phyloP scores from a whole-genome alignment of 2,888 invertebrate species.

The Lepidocyrtinus sp. region DNA sequence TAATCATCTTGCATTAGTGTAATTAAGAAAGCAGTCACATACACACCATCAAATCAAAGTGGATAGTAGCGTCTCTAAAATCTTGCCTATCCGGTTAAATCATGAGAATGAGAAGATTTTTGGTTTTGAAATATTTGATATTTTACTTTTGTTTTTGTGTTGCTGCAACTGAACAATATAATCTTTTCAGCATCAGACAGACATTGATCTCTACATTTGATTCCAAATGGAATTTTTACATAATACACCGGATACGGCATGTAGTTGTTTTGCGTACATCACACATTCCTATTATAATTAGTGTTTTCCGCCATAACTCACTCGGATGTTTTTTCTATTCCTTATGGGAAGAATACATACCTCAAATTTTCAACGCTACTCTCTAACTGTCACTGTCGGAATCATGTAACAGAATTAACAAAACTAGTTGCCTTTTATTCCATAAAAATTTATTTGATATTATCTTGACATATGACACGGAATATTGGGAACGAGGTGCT shows the following conservation, averaged over 20 bases:
- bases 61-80: too few relatives aligned
- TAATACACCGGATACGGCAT: conserved; percentile 44
- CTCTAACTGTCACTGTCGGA: conserved; percentile 39
- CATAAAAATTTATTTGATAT: conserved; percentile 4
- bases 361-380: conserved; percentile 19
- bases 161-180: conserved; percentile 20
- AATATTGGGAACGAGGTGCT: not conserved
- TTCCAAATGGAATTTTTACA: conserved; percentile 21
- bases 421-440: conserved; percentile 32
- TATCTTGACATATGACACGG: conserved; percentile 28
- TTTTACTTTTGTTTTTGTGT: not conserved
- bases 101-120: conserved; percentile 16
- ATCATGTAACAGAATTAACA: conserved; percentile 26
- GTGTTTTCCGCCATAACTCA: not conserved
- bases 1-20: not conserved
- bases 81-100: conserved; percentile 42
- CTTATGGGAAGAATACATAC: conserved; percentile 30
- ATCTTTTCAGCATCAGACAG: conserved; percentile 1
- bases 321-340: conserved; percentile 8
- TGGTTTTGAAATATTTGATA: conserved; percentile 16
- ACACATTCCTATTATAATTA: conserved; percentile 16
- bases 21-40: conserved; percentile 21
- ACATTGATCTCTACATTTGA: conserved; percentile 31
- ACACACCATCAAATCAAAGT: not conserved
- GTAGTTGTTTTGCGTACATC: not conserved